Evolutionary conservation across 2,888 invertebrate species (phyloP).

Genomic region (Gymnoscelis rufifasciata): DNA sequence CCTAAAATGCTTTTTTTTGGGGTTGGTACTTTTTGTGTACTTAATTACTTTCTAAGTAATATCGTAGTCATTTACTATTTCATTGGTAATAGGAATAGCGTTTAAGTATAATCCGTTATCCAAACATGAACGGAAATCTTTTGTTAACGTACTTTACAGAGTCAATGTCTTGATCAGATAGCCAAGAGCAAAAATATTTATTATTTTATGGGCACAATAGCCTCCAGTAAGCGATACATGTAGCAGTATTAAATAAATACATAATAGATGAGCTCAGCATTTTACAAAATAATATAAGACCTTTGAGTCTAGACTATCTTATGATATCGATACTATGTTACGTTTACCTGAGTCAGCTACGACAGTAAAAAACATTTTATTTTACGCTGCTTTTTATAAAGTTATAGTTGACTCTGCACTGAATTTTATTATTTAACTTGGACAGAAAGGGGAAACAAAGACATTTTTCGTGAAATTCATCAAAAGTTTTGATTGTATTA

Average conservation of each 20-base stretch:
- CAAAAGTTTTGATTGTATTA: slow-evolving; percentile 77
- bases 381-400: slow-evolving; percentile 42
- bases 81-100: too few species aligned
- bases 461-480: slow-evolving; percentile 71
- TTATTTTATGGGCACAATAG: neutral
- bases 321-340: slow-evolving; percentile 20
- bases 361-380: slow-evolving; percentile 23
- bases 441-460: slow-evolving; percentile 69
- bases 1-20: too few species aligned
- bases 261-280: slow-evolving; percentile 12
- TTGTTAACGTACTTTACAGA: too few species aligned
- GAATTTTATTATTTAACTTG: slow-evolving; percentile 68
- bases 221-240: neutral
- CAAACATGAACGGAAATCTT: too few species aligned
- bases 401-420: slow-evolving; percentile 47
- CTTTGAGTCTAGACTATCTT: slow-evolving; percentile 23
- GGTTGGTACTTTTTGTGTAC: too few species aligned
- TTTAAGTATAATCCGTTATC: too few species aligned
- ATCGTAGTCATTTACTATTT: too few species aligned
- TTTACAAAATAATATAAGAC: slow-evolving; percentile 13
- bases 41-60: too few species aligned
- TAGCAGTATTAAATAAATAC: neutral
- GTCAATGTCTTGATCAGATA: too few species aligned
- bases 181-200: neutral
- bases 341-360: slow-evolving; percentile 18